Conservation (phyloP, 2,113 vertebrate genomes). For the Xenopus borealis region DNA sequence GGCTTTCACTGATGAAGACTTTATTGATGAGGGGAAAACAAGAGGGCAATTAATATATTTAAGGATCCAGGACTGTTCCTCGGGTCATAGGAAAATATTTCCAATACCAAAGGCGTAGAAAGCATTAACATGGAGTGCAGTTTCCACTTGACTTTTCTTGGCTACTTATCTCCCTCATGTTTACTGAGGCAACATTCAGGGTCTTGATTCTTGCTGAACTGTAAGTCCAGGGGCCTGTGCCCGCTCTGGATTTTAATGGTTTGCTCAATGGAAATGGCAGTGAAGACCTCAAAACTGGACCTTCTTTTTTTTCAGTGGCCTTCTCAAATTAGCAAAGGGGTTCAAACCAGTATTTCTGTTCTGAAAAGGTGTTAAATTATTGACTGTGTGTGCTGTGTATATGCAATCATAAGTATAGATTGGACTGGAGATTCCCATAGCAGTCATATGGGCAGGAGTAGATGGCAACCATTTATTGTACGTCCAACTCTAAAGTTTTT, state of each 20-base stretch:
- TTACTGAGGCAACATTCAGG: background rate
- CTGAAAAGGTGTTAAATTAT: constrained; percentile 33
- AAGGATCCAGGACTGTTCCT: constrained; percentile 9
- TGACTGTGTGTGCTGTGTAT: constrained; percentile 23
- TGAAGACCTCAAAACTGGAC: constrained; percentile 5
- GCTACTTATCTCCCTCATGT: background rate
- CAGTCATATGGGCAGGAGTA: constrained; percentile 3
- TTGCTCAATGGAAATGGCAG: background rate
- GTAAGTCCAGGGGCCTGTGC: too few species aligned
- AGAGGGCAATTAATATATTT: constrained; percentile 12
- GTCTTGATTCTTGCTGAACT: background rate
- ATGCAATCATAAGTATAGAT: constrained; percentile 24
- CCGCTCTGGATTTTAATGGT: background rate
- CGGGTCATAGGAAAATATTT: constrained; percentile 9
- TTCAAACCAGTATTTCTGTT: constrained; percentile 23
- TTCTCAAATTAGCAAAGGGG: background rate
- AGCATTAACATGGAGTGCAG: constrained; percentile 12
- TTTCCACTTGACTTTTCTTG: constrained; percentile 17
- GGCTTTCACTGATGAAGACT: constrained; percentile 8
- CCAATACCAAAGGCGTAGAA: background rate
- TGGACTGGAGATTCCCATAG: background rate
- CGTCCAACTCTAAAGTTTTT: too few species aligned
- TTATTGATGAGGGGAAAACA: constrained; percentile 3
- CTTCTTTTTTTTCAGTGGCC: background rate
- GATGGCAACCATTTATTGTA: too few species aligned